These are phyloP conservation scores for Hypena proboscidalis DNA, from an alignment of 2,888 invertebrate species.

Conservation along the genomic window DNA sequence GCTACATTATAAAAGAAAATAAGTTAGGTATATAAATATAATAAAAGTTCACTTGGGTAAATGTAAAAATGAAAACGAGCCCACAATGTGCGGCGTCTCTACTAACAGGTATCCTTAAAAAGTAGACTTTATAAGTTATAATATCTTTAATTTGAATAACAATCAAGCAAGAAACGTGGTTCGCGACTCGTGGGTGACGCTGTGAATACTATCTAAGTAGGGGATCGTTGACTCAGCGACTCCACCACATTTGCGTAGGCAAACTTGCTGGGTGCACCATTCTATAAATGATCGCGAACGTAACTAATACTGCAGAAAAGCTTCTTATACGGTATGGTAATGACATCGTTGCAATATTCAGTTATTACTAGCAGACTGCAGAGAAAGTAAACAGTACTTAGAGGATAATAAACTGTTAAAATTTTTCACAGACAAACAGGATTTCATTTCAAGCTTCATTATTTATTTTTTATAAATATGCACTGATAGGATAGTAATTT, in stretches of 20 bases:
- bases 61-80: not conserved
- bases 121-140: constrained; percentile 2
- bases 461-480: no score
- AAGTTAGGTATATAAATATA: not conserved
- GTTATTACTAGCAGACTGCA: constrained; percentile 25
- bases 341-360: constrained; percentile 44
- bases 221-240: constrained; percentile 60
- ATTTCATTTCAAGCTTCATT: no score
- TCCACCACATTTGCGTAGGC: constrained; percentile 54
- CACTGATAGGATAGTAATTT: no score
- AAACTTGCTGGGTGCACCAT: constrained; percentile 43
- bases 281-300: constrained; percentile 32
- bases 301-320: constrained; percentile 45
- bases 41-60: constrained; percentile 2
- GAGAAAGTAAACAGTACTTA: constrained; percentile 35
- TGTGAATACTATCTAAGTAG: constrained; percentile 47
- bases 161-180: constrained; percentile 45
- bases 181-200: no score
- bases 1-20: constrained; percentile 4
- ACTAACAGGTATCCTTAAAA: not conserved
- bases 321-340: constrained; percentile 50
- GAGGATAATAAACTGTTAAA: constrained; percentile 21
- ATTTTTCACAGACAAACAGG: constrained; percentile 19
- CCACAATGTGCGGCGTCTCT: not conserved
- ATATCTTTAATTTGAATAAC: constrained; percentile 36